phyloP scores from a whole-genome alignment of 2,797 vertebrate genomes.

The Gallinago solitaria region DNA sequence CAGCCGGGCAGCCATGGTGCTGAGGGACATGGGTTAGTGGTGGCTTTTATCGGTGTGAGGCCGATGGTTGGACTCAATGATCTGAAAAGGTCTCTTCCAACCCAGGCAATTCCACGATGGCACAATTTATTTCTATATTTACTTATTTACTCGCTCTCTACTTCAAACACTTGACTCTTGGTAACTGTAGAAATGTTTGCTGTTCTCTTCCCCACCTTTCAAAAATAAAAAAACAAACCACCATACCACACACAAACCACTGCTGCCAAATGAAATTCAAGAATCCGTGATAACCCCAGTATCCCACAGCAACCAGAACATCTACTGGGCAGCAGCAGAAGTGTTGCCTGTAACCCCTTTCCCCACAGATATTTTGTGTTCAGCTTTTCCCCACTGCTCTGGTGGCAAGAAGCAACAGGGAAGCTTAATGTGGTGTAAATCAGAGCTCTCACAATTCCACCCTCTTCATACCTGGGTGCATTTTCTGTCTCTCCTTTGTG shows the following conservation, averaged over 20 bases:
- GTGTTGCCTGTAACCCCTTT: background rate
- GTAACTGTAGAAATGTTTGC: background rate
- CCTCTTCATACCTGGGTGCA: background rate
- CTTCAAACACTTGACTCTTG: background rate
- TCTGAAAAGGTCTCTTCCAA: background rate
- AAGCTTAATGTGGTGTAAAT: rapidly evolving
- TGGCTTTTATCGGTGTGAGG: background rate
- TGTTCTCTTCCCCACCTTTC: background rate
- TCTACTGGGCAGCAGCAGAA: background rate
- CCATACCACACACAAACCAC: background rate
- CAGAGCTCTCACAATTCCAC: background rate
- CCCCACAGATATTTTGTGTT: background rate
- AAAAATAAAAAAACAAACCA: background rate
- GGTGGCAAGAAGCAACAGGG: background rate
- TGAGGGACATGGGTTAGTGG: background rate
- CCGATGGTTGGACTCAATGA: background rate
- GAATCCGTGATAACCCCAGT: background rate
- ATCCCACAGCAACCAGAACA: background rate
- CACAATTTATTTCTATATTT: background rate
- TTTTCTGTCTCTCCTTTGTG: background rate
- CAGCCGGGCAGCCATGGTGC: background rate
- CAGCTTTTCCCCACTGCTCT: rapidly evolving
- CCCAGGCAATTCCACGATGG: background rate
- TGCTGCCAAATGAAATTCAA: background rate
- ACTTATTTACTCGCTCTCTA: background rate